phyloP scores from a whole-genome alignment of 2,888 invertebrate species.

The Caenorhabditis zanzibari region DNA sequence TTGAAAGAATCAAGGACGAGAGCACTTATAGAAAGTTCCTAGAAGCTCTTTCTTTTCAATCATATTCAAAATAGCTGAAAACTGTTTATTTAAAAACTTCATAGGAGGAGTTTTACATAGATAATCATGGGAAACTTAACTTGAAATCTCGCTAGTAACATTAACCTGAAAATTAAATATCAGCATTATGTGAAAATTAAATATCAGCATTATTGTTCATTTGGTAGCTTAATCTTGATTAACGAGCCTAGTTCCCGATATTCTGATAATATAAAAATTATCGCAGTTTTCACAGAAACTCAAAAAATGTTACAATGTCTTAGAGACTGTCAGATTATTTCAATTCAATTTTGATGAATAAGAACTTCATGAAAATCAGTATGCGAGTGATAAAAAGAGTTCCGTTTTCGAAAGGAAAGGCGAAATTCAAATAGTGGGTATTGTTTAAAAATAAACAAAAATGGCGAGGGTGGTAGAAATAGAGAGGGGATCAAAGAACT shows the following conservation, averaged over 20 bases:
- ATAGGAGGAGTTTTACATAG: neutral
- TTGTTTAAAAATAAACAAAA: neutral
- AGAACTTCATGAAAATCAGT: too few species aligned
- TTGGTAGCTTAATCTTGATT: too few species aligned
- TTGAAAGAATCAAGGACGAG: neutral
- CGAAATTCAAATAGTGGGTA: conserved; percentile 6
- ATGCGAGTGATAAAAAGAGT: neutral
- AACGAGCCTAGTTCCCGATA: neutral
- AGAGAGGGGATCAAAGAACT: neutral
- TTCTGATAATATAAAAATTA: neutral
- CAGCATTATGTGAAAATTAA: neutral
- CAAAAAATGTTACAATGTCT: too few species aligned
- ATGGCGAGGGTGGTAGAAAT: neutral
- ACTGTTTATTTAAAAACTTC: too few species aligned
- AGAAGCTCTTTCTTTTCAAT: neutral
- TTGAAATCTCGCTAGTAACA: too few species aligned
- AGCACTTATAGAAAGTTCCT: neutral
- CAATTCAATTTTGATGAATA: too few species aligned
- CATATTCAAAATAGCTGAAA: neutral
- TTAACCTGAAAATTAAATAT: neutral
- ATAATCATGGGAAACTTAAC: neutral
- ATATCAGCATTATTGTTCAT: neutral
- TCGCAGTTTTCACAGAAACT: neutral
- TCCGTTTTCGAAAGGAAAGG: conserved; percentile 7
- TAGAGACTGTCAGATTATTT: too few species aligned